Evolutionary conservation across 2,797 vertebrate species (phyloP), one percentile per base, ranked within the genome.

Genomic region (Columba guinea): DNA sequence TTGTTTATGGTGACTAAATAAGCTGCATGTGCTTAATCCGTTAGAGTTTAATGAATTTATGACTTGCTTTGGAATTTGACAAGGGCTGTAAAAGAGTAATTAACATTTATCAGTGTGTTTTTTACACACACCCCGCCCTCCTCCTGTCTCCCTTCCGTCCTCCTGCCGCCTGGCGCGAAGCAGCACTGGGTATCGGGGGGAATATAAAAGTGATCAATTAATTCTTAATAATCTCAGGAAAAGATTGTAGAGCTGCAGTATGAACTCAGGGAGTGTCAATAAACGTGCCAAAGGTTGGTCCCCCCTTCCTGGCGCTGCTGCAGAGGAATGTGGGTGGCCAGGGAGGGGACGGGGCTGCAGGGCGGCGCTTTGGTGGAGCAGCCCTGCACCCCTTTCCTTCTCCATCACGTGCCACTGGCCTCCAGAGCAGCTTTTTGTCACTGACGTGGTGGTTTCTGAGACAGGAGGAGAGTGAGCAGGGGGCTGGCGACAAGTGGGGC

Each of bases 31-130:
- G 97, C 97, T 98, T 99, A 99, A 99, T 99, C 98, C 97, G 98
- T 99, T 98, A 97, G 98, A 98, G 97, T 97, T 98, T 99, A 99
- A 99, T 99, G 99, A 99, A 99, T 99, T 99, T 99, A 99, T 96
- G 96, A 98, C 98, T 98, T 98, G 98, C 99, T 99, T 98, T 98
- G 98, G 98, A 98, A 98, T 99, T 98, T 98, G 98, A 98, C 98
- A 98, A 97, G 97, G 98, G 98, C 97, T 96, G 96, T 99, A 98
- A 98, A 98, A 98, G 97, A 97, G 97, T 98, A 98, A 99, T 98
- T 99, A 99, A 98, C 98, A 98, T 98, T 98, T 98, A 98, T 98
- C 98, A 97, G 98, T 95, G 94, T 96, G 97, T 93, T 97, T 97
- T 97, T 97, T 97, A 96, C 95, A 97, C 97, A 94, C 95, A 96